These are phyloP conservation scores for Bombus superbus DNA, from an alignment of 1,140 invertebrate species.

Conservation along the genomic window DNA sequence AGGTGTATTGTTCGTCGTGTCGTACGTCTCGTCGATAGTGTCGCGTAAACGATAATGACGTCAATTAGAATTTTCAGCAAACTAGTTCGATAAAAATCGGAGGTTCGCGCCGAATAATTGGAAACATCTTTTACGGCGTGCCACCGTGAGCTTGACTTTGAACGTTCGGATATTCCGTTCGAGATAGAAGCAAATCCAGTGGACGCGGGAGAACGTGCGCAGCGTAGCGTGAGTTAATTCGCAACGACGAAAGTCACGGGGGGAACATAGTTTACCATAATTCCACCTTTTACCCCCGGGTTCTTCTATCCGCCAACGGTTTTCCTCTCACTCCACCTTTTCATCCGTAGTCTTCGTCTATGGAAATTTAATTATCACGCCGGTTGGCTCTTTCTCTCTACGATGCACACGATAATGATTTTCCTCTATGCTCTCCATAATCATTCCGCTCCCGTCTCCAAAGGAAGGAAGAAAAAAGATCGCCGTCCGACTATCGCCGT, in stretches of 20 bases:
- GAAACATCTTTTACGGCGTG: background rate
- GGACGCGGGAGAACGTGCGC: background rate
- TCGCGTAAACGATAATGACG: slow-evolving; percentile 21
- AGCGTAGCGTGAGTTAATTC: slow-evolving; percentile 34
- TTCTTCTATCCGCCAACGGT: slow-evolving; percentile 16
- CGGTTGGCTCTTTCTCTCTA: slow-evolving; percentile 34
- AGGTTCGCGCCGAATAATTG: background rate
- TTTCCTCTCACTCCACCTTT: slow-evolving; percentile 27
- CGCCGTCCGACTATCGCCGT: background rate
- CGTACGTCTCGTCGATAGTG: slow-evolving; percentile 11
- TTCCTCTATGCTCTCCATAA: slow-evolving; percentile 36
- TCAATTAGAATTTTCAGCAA: slow-evolving; percentile 3
- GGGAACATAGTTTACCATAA: slow-evolving; percentile 46
- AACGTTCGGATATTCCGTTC: background rate
- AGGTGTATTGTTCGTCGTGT: slow-evolving; percentile 10
- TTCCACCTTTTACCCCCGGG: slow-evolving; percentile 7
- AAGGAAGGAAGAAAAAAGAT: background rate
- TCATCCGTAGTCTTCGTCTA: slow-evolving; percentile 37
- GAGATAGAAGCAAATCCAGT: background rate
- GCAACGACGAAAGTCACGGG: slow-evolving; percentile 46
- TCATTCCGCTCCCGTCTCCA: slow-evolving; percentile 8
- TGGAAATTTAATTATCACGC: slow-evolving; percentile 61
- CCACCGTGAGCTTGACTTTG: background rate
- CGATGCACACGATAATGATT: slow-evolving; percentile 57
- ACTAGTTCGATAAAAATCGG: background rate